Evolutionary conservation across 2,888 invertebrate genomes (phyloP).

Genomic region (Priocnemis perturbator): DNA sequence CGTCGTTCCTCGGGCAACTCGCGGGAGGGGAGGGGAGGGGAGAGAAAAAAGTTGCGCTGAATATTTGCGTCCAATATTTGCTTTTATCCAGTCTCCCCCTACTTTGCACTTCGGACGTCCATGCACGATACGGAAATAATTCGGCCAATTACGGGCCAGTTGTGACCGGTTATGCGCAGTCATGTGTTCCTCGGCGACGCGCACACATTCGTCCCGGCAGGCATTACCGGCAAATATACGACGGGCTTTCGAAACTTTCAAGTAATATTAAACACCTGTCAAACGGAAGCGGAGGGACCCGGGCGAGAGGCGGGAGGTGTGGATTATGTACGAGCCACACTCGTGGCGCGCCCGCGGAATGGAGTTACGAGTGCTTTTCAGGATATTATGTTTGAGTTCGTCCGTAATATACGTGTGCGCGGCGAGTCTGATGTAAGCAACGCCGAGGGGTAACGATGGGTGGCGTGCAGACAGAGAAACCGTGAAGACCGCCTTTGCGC

Average conservation of each 20-base stretch:
- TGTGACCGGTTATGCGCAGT: too few relatives aligned
- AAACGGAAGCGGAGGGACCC: constrained; percentile 49
- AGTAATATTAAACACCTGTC: constrained; percentile 70
- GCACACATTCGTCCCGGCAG: constrained; percentile 23
- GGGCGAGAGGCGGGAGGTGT: constrained; percentile 18
- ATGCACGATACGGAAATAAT: too few relatives aligned
- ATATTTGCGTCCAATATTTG: too few relatives aligned
- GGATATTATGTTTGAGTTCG: constrained; percentile 74
- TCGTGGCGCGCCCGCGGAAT: constrained; percentile 50
- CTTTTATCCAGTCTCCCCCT: too few relatives aligned
- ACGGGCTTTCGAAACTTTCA: constrained; percentile 55
- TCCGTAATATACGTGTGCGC: constrained; percentile 65
- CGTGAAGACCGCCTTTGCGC: constrained; percentile 12
- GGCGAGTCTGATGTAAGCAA: constrained; percentile 32
- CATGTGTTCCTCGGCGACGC: too few relatives aligned
- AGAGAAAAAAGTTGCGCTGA: not conserved
- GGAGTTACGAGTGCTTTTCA: constrained; percentile 70
- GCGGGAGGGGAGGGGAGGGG: not conserved
- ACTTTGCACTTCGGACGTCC: too few relatives aligned
- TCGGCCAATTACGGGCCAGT: too few relatives aligned
- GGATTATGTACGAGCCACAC: constrained; percentile 31
- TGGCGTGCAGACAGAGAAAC: constrained; percentile 18
- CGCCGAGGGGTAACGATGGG: constrained; percentile 29
- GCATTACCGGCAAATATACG: constrained; percentile 16
- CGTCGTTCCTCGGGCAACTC: constrained; percentile 1